Evolutionary conservation across 2,888 invertebrate species (phyloP).

Genomic region (Conistra vaccinii): DNA sequence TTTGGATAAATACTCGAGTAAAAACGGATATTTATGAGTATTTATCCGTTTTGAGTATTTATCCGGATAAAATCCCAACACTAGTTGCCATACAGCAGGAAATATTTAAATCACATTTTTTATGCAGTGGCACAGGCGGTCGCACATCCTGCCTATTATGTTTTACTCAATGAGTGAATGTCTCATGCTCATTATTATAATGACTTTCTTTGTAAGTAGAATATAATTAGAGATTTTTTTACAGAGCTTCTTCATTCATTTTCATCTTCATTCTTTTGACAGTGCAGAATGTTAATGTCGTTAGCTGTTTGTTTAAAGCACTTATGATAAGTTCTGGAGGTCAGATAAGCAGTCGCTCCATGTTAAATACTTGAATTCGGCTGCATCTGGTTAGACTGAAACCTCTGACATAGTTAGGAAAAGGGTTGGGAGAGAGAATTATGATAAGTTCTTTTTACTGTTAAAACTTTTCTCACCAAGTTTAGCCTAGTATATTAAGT

Average conservation of each 20-base stretch:
- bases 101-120: conserved; percentile 44
- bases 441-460: too few species aligned
- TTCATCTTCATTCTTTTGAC: too few species aligned
- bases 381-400: too few species aligned
- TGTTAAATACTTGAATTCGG: too few species aligned
- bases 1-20: too few species aligned
- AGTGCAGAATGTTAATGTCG: conserved; percentile 3
- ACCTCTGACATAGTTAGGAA: too few species aligned
- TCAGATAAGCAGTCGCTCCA: too few species aligned
- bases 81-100: conserved; percentile 21
- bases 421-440: background rate
- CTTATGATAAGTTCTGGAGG: background rate
- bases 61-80: too few species aligned
- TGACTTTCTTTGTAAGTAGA: conserved; percentile 55
- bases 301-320: background rate
- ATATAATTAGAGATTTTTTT: conserved; percentile 18
- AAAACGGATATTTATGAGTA: too few species aligned
- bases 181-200: conserved; percentile 54
- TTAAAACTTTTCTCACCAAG: background rate
- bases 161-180: conserved; percentile 55
- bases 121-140: conserved; percentile 42
- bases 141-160: conserved; percentile 63
- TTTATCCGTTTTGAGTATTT: too few species aligned
- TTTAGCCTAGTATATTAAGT: background rate
- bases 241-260: conserved; percentile 6